These are phyloP conservation scores for Taenioides sp. DNA, from an alignment of 2,797 vertebrate genomes.

Conservation along the genomic window DNA sequence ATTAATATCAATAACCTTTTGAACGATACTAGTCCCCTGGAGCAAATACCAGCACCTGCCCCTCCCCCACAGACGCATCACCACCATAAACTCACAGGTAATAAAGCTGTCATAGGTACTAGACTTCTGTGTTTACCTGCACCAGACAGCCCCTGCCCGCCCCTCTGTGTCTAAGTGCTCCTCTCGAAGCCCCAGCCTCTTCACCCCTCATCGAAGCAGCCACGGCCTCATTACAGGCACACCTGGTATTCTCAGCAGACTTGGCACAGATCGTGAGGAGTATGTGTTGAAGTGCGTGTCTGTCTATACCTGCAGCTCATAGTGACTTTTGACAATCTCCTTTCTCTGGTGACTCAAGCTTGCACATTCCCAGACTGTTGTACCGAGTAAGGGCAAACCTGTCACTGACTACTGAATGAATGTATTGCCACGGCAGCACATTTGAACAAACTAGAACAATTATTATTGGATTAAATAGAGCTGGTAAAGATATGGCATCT, in stretches of 20 bases:
- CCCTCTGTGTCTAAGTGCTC: background rate
- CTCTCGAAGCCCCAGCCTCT: constrained; percentile 19
- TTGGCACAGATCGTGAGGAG: constrained; percentile 46
- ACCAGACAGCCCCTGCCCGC: constrained; percentile 36
- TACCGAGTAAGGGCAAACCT: constrained; percentile 21
- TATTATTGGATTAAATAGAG: constrained; percentile 18
- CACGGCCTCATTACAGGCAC: constrained; percentile 58
- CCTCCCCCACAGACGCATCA: constrained; percentile 30
- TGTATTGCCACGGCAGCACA: constrained; percentile 6
- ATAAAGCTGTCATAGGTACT: constrained; percentile 64
- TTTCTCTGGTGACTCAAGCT: constrained; percentile 40
- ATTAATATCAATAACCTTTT: background rate
- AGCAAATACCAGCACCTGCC: constrained; percentile 9
- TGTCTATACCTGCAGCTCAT: constrained; percentile 48
- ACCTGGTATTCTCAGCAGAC: constrained; percentile 61
- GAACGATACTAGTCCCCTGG: background rate
- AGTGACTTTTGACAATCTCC: constrained; percentile 37
- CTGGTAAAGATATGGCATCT: background rate
- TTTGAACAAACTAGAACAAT: constrained; percentile 1
- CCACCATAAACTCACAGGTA: constrained; percentile 47
- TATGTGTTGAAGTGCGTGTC: constrained; percentile 13
- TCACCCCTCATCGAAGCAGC: constrained; percentile 19
- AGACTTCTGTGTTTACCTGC: constrained; percentile 59
- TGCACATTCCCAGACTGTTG: constrained; percentile 12
- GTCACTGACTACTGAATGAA: constrained; percentile 26